Evolutionary conservation across 2,888 invertebrate species (phyloP).

Genomic region (Megalurothrips usitatus): DNA sequence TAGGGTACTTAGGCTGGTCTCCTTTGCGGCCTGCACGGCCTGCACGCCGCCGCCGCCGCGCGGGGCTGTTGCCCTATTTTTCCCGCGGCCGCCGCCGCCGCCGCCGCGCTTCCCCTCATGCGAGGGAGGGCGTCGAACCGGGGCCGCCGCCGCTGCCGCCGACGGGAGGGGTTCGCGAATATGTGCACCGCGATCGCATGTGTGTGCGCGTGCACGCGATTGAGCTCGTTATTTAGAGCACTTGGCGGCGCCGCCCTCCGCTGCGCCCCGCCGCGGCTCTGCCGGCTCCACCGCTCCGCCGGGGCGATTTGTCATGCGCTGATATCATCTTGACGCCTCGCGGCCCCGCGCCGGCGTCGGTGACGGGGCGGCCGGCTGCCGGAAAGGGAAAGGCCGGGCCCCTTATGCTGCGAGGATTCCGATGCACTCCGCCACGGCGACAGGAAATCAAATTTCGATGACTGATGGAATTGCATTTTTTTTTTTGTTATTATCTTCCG

Average conservation of each 20-base stretch:
- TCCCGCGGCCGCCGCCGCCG: neutral
- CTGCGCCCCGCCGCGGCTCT: neutral
- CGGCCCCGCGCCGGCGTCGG: neutral
- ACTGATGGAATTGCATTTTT: no score
- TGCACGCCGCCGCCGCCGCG: no score
- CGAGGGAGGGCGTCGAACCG: neutral
- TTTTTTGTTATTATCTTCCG: no score
- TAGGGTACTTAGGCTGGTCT: slow-evolving; percentile 1
- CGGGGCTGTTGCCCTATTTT: slow-evolving; percentile 8
- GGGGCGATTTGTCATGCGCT: neutral
- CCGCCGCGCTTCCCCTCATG: neutral
- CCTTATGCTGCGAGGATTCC: neutral
- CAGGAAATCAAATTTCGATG: neutral
- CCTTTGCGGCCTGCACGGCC: neutral
- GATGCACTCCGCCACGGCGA: neutral
- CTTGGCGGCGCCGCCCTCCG: no score
- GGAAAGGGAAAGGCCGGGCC: no score
- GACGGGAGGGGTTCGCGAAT: neutral
- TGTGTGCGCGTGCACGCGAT: neutral
- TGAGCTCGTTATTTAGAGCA: slow-evolving; percentile 13
- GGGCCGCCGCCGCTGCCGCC: no score
- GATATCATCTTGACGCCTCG: slow-evolving; percentile 9
- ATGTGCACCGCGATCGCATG: neutral
- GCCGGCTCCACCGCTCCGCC: neutral
- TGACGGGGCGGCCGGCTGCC: no score